Base-by-base conservation (phyloP, 2,888 invertebrate species). In the Melangyna quadrimaculata region DNA sequence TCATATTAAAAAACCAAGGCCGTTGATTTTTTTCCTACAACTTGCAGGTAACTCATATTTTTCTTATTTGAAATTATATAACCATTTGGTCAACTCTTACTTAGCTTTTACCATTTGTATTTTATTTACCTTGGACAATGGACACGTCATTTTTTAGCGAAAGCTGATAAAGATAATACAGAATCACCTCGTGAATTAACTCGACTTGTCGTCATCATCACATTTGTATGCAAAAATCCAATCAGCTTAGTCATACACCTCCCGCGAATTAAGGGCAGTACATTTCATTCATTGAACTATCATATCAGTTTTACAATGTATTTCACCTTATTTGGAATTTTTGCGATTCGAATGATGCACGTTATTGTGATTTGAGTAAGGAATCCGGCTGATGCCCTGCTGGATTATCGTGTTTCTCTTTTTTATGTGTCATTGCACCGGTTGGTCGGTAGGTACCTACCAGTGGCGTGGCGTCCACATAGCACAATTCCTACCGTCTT, bases 131-230 rank as follows among this genome's bases (percentile, higher is more conserved):
- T 65, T 37, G n/a, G n/a, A n/a, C n/a, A n/a, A n/a, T 43, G 78
- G 24, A 83, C 83, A 74, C 83, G 83, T 83, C 83, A 83, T 79
- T 63, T 79, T 63, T 70, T 14, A 78, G 83, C 78, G 83, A 83
- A 83, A 83, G 83, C 70, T 78, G 14, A 51, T n/a, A 27, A 51
- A 51, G 78, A 83, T 74, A 78, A 83, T 63, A 74, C 48, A 65
- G 61, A 59, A 61, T 61, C 59, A 67, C 71, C 45, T 22, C 12
- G n/a, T 51, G 51, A 1, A 7, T 12, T 22, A 22, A 2, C 3
- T 14, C 24, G 51, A 51, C 24, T 51, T 14, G 51, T 27, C 24
- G 51, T 27, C 24, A 51, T 51, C 51, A 27, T 27, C 14, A 74
- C 83, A 78, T 69, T 69, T 69, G 63, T 69, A 53, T 61, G 45